Percentiles rank a stretch among this genome's conserved stretches.
Conservation (phyloP, 2,888 invertebrate genomes). For the Epirrhoe tristata region DNA sequence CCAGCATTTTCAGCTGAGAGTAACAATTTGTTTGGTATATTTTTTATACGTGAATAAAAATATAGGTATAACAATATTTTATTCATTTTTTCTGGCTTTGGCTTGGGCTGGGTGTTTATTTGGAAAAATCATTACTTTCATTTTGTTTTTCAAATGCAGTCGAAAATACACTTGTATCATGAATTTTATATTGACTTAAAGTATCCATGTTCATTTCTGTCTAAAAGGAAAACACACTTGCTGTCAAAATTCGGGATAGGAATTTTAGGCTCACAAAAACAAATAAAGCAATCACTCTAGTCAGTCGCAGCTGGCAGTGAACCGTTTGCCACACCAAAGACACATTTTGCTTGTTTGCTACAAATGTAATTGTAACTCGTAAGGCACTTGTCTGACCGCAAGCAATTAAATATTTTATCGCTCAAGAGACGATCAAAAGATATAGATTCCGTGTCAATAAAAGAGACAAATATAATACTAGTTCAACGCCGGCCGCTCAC, state of each 20-base stretch:
- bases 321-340: not conserved
- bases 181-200: not conserved
- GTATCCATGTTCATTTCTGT: not conserved
- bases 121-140: not conserved
- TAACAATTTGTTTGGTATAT: slow-evolving; percentile 10
- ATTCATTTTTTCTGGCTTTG: not conserved
- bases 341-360: not conserved
- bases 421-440: no score
- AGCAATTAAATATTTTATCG: no score
- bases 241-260: not conserved
- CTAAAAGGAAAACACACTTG: not conserved
- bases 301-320: not conserved
- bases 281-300: not conserved
- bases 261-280: not conserved
- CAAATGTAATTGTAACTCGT: not conserved
- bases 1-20: slow-evolving; percentile 20
- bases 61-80: not conserved
- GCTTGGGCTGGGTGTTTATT: not conserved
- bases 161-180: not conserved
- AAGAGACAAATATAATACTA: no score
- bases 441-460: no score
- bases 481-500: no score
- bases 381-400: no score
- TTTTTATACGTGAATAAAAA: slow-evolving; percentile 2
- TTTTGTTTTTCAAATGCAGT: not conserved